Evolutionary conservation across 2,113 vertebrate species (phyloP).

Genomic region (Canis aureus): DNA sequence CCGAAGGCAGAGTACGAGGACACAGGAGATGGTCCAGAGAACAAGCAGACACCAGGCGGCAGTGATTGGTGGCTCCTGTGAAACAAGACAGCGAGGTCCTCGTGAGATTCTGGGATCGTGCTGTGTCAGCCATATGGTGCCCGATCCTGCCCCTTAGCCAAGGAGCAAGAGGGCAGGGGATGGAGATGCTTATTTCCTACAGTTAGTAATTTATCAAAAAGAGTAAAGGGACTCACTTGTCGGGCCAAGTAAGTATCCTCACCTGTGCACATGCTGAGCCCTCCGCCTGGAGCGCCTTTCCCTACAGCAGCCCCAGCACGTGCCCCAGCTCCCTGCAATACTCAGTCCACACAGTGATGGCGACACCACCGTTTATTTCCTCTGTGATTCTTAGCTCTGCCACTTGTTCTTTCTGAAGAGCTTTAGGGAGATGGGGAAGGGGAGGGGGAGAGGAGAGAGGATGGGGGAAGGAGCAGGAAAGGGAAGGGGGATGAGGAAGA

Average conservation of each 20-base stretch:
- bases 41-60: not conserved
- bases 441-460: no score
- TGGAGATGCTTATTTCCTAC: not conserved
- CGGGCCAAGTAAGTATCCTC: not conserved
- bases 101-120: not conserved
- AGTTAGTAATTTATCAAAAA: not conserved
- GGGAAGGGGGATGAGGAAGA: not conserved
- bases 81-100: not conserved
- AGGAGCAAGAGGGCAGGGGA: not conserved
- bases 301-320: not conserved
- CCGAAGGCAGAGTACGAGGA: no score
- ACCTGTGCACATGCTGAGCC: not conserved
- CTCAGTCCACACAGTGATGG: not conserved
- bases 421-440: not conserved
- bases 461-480: accelerated
- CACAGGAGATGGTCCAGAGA: not conserved
- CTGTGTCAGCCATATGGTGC: not conserved
- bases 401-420: not conserved
- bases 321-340: not conserved
- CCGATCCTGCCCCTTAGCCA: not conserved
- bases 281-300: not conserved
- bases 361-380: not conserved
- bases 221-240: not conserved
- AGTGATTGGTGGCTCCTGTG: not conserved
- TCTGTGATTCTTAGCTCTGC: not conserved